Evolutionary conservation across 2,113 vertebrate species (phyloP).

Genomic region (Phalacrocorax pelagicus): DNA sequence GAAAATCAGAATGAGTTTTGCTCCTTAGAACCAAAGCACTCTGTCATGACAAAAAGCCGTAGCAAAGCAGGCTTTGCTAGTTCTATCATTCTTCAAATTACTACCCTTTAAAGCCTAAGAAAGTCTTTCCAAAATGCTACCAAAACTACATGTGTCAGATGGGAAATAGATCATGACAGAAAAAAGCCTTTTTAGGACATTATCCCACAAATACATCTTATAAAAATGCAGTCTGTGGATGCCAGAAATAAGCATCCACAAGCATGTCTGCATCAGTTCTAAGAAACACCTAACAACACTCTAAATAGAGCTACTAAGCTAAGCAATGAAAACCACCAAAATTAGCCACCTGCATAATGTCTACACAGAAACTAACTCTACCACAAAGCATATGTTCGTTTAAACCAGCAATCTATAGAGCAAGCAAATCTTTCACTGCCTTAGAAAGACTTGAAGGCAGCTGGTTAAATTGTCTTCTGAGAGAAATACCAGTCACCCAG

Average conservation of each 20-base stretch:
- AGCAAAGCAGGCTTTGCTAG: neutral
- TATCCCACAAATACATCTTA: neutral
- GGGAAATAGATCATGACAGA: neutral
- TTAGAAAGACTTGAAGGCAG: neutral
- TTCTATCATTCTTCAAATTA: neutral
- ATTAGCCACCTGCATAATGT: neutral
- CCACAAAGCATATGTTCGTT: neutral
- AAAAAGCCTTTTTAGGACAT: neutral
- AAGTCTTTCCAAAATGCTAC: neutral
- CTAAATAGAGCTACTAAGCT: neutral
- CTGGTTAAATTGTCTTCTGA: neutral
- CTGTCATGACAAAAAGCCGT: neutral
- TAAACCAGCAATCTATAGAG: neutral
- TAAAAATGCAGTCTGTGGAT: neutral
- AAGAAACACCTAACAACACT: neutral
- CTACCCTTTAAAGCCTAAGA: neutral
- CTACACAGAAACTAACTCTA: neutral
- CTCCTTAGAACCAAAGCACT: neutral
- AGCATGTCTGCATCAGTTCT: neutral
- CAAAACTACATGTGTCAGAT: neutral
- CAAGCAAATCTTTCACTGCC: neutral
- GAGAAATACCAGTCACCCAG: neutral
- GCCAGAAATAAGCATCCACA: constrained; percentile 1
- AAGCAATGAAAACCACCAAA: neutral
- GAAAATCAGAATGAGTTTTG: neutral